Percentiles rank a stretch among this genome's conserved stretches.
Conservation (phyloP, 1,140 invertebrate species). For the Drosophila varians region DNA sequence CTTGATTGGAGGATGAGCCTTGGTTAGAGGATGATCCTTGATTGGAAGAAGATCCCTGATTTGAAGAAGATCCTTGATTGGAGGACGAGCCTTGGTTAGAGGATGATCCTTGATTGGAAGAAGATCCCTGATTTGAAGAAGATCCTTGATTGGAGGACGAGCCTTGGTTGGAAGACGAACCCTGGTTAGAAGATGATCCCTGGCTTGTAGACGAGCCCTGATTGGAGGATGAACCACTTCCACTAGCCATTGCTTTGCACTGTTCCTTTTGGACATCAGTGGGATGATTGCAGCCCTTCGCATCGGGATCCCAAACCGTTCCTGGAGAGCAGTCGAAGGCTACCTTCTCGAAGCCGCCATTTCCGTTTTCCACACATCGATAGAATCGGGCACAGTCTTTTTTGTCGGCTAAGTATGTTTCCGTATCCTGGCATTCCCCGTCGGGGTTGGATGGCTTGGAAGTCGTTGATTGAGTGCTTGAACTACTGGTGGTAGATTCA, state of each 20-base stretch:
- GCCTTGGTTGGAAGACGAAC: conserved; percentile 21
- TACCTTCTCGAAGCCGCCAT: conserved; percentile 84
- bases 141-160: conserved; percentile 38
- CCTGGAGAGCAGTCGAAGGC: conserved; percentile 87
- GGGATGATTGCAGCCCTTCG: conserved; percentile 84
- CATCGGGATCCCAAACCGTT: conserved; percentile 85
- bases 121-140: conserved; percentile 44
- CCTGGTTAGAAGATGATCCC: conserved; percentile 46
- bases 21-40: conserved; percentile 40
- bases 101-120: conserved; percentile 33
- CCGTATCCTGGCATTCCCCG: conserved; percentile 84
- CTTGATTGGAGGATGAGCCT: conserved; percentile 33
- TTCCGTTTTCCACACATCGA: conserved; percentile 87
- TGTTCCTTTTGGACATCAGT: conserved; percentile 86
- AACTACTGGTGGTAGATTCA: conserved; percentile 17
- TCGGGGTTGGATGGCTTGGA: conserved; percentile 74
- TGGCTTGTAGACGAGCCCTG: conserved; percentile 33
- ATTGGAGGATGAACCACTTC: conserved; percentile 20
- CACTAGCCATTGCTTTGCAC: conserved; percentile 84
- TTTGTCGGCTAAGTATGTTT: conserved; percentile 86
- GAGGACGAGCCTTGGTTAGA: conserved; percentile 30
- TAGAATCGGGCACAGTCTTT: conserved; percentile 87
- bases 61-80: conserved; percentile 23
- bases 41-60: conserved; percentile 35
- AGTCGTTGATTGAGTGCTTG: conserved; percentile 48